Evolutionary conservation across 2,113 vertebrate genomes (phyloP).

Genomic region (Empidonax traillii): DNA sequence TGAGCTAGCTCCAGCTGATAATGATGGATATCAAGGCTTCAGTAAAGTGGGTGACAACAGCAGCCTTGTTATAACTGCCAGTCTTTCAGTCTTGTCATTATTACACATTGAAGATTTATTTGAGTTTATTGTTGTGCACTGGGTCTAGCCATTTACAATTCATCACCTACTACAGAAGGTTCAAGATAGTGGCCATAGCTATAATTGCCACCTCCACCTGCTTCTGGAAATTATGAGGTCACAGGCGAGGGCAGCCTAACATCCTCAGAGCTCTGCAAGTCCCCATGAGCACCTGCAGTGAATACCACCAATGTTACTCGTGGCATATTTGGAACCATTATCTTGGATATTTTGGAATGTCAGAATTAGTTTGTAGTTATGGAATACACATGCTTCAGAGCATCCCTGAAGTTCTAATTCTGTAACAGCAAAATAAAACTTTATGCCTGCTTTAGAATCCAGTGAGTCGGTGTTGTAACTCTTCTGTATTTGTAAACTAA

Average conservation of each 20-base stretch:
- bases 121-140: conserved; percentile 86
- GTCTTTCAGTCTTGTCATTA: conserved; percentile 90
- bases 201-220: conserved; percentile 89
- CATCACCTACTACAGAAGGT: conserved; percentile 85
- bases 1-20: conserved; percentile 82
- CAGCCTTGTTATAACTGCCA: conserved; percentile 92
- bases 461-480: not conserved
- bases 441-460: not conserved
- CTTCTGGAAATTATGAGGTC: conserved; percentile 88
- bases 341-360: not conserved
- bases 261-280: conserved; percentile 46
- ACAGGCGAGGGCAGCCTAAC: conserved; percentile 70
- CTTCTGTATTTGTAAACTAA: not conserved
- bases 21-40: conserved; percentile 89
- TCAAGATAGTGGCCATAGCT: conserved; percentile 80
- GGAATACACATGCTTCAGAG: not conserved
- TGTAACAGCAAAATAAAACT: not conserved
- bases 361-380: not conserved
- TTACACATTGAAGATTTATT: conserved; percentile 93
- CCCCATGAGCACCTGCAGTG: not conserved
- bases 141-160: conserved; percentile 88
- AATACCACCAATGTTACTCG: not conserved
- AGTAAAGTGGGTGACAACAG: conserved; percentile 86
- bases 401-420: not conserved
- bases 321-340: not conserved